Base-by-base conservation (phyloP, 1,140 invertebrate genomes). In the Drosophila ercepeae region DNA sequence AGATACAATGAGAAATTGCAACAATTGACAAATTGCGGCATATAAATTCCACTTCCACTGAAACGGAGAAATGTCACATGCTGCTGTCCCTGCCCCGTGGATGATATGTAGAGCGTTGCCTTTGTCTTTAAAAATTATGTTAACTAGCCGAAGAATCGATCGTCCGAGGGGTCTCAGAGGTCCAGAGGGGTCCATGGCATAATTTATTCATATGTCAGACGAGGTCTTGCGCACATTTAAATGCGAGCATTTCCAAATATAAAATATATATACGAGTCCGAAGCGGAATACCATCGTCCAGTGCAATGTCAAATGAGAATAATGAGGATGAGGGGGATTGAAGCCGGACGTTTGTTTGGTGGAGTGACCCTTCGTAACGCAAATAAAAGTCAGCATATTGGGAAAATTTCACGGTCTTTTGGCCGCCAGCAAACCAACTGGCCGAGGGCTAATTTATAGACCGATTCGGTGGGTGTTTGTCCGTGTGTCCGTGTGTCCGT, bases 351-450 rank as follows among this genome's bases (percentile, higher is more conserved):
- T 39, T 29, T 14, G 18, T 36, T 39, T 41, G 18, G 42, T 39
- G 51, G 53, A 27, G 52, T 49, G 46, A 49, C 46, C 46, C 46
- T 32, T 49, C 23, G 60, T 39, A 64, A 65, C 64, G 64, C 64
- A 69, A 83, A 74, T 67, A 75, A 54, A 75, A 76, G 39, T 52
- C 54, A 81, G 82, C 82, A 77, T 88, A 88, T 88, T 88, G 82
- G 78, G 59, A 88, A 88, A 88, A 89, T 88, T 88, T 88, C 82
- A 88, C 82, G 82, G 60, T 88, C 70, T 75, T 88, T 82, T 88
- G 83, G 44, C 60, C 75, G 77, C 69, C 61, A 78, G 71, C 70
- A 29, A 67, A 51, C 50, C 44, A 51, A 48, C 64, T 54, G 81
- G 67, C 75, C 73, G 70, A 48, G 63, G 74, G 61, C 74, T 89